These are phyloP conservation scores for Bombus consobrinus DNA, from an alignment of 1,140 invertebrate genomes.

Conservation along the genomic window DNA sequence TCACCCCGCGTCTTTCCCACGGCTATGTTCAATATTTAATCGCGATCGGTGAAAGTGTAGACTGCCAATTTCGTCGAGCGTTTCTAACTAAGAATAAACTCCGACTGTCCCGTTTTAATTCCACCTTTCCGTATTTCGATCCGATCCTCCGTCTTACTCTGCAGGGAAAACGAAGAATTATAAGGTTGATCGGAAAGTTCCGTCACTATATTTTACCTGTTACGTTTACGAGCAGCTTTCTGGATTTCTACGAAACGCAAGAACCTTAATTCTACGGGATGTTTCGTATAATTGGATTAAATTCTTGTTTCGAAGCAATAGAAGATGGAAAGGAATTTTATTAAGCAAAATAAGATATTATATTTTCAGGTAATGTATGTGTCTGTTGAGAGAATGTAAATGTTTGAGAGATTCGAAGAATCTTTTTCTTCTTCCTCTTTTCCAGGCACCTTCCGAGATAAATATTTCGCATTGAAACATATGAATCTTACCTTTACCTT, in stretches of 20 bases:
- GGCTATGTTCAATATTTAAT: conserved; percentile 23
- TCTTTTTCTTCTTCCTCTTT: too few relatives aligned
- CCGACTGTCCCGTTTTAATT: conserved; percentile 50
- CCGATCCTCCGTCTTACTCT: too few relatives aligned
- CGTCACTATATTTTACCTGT: neutral
- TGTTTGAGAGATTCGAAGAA: too few relatives aligned
- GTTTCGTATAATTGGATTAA: neutral
- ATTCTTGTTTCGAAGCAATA: neutral
- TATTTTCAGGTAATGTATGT: neutral
- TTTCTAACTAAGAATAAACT: conserved; percentile 52
- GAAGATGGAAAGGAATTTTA: neutral
- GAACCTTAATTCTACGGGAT: neutral
- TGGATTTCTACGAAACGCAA: neutral
- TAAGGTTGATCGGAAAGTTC: conserved; percentile 5
- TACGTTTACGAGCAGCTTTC: neutral
- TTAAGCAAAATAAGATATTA: neutral
- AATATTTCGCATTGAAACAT: too few relatives aligned
- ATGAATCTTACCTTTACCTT: too few relatives aligned
- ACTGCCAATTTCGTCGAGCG: conserved; percentile 30
- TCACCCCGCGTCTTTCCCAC: neutral
- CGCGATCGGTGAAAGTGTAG: conserved; percentile 30
- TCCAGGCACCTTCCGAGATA: too few relatives aligned
- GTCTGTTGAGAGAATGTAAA: neutral
- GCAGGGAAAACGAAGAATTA: conserved; percentile 18
- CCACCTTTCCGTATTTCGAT: conserved; percentile 22